phyloP scores from a whole-genome alignment of 1,140 invertebrate genomes.

The Heterodera schachtii region DNA sequence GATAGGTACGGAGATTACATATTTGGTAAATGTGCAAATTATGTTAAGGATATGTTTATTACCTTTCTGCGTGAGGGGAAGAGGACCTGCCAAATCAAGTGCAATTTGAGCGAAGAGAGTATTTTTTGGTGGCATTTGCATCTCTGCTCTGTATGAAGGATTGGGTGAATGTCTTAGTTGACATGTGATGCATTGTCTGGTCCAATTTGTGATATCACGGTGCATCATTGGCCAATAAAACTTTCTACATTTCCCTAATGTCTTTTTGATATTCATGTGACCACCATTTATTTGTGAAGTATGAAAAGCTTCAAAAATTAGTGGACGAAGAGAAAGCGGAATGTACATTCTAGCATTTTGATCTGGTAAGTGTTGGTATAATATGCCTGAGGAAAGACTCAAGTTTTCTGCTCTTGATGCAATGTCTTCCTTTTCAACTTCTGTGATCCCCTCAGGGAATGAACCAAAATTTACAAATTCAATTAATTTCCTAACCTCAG shows the following conservation, averaged over 20 bases:
- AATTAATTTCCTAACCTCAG: background rate
- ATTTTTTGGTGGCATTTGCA: background rate
- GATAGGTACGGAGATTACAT: slow-evolving; percentile 18
- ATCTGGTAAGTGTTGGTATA: background rate
- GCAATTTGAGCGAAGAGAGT: slow-evolving; percentile 22
- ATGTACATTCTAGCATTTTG: background rate
- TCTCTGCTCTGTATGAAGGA: background rate
- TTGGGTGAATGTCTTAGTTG: slow-evolving; percentile 24
- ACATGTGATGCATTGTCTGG: slow-evolving; percentile 19
- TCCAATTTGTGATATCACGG: slow-evolving; percentile 2
- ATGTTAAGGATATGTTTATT: slow-evolving; percentile 29
- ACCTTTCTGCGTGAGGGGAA: background rate
- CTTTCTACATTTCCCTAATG: background rate
- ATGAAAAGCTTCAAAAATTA: slow-evolving; percentile 27
- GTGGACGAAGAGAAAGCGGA: background rate
- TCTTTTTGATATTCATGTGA: slow-evolving; percentile 27
- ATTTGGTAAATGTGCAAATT: slow-evolving; percentile 26
- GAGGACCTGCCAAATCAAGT: slow-evolving; percentile 30
- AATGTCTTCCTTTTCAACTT: background rate
- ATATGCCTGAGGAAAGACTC: background rate
- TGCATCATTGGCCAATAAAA: slow-evolving; percentile 9
- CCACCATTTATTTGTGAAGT: slow-evolving; percentile 18
- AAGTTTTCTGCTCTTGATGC: background rate
- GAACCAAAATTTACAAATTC: background rate
- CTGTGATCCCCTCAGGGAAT: background rate